These are phyloP conservation scores for Thermophis baileyi DNA, from an alignment of 2,113 vertebrate species.

Conservation along the genomic window DNA sequence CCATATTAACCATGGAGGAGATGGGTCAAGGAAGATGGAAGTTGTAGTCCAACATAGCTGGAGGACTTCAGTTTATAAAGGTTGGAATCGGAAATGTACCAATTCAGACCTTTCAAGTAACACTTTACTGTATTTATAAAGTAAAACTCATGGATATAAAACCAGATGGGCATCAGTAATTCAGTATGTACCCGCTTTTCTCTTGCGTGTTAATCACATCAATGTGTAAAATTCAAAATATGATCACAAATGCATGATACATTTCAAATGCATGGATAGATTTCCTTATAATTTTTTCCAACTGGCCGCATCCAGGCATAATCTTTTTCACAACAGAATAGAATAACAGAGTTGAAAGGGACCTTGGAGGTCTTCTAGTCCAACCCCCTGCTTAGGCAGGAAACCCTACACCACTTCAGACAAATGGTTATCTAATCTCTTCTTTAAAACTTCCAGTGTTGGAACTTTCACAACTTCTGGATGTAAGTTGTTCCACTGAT, in stretches of 20 bases:
- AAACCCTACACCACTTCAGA: no score
- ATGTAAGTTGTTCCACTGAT: no score
- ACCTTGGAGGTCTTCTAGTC: no score
- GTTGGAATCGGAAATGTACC: neutral
- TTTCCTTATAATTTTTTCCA: neutral
- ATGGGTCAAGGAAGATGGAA: neutral
- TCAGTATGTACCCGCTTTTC: neutral
- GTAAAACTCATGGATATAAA: neutral
- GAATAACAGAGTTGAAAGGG: no score
- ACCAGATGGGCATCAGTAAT: neutral
- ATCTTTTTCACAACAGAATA: neutral
- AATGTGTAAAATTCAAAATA: neutral
- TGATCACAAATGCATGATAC: neutral
- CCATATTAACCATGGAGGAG: neutral
- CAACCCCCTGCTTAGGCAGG: no score
- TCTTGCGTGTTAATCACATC: neutral
- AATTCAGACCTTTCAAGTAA: neutral
- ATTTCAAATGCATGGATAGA: neutral
- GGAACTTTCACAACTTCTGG: no score
- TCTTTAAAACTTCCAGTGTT: no score
- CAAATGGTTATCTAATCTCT: no score
- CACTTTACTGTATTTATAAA: neutral
- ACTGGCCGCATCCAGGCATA: neutral
- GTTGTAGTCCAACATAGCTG: neutral
- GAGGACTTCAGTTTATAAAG: neutral